Conservation (phyloP, 2,113 vertebrate genomes). For the Mirza zaza region DNA sequence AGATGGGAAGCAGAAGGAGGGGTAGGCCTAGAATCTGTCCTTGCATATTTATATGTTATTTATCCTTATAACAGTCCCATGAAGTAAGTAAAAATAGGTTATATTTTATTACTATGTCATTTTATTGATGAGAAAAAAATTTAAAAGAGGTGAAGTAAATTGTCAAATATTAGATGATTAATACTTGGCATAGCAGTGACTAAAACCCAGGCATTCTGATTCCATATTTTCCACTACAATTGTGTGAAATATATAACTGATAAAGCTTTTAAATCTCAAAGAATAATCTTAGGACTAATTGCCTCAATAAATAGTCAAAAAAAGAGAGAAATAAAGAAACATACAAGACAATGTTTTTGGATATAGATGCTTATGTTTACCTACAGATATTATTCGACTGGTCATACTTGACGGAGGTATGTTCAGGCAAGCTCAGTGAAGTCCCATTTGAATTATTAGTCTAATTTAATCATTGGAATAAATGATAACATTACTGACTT, state of each 20-base stretch:
- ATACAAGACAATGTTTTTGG: background rate
- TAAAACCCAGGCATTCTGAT: no score
- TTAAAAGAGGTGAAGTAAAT: background rate
- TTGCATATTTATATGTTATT: background rate
- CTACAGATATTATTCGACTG: background rate
- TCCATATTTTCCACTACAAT: fast-evolving
- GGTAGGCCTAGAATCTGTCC: background rate
- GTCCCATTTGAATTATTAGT: background rate
- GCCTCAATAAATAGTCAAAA: background rate
- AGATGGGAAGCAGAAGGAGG: background rate
- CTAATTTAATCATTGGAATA: background rate
- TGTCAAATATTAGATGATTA: background rate
- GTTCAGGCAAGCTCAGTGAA: background rate
- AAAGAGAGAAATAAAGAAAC: background rate
- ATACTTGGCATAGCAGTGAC: background rate
- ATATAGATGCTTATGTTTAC: background rate
- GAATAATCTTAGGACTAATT: background rate
- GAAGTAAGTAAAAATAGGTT: background rate
- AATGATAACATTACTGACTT: background rate
- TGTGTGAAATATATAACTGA: fast-evolving
- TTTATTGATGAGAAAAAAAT: background rate
- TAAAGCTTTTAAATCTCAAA: background rate
- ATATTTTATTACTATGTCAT: background rate
- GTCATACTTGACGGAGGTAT: background rate
- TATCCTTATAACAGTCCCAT: no score